Evolutionary conservation across 2,113 vertebrate species (phyloP), one percentile per base, ranked within the genome.

Genomic region (Planiliza haematocheilus): DNA sequence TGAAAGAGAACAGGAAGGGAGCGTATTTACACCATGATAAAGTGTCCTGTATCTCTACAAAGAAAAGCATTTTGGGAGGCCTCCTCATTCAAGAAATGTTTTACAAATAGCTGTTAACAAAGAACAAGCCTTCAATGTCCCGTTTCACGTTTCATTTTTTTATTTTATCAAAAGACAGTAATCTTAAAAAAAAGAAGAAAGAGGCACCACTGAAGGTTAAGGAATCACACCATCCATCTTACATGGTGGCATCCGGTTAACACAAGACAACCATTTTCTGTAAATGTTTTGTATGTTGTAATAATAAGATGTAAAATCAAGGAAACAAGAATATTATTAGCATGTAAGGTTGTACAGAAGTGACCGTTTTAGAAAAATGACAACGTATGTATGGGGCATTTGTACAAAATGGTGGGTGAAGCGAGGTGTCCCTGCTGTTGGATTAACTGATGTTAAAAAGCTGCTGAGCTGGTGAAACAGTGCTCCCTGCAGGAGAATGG

Each of bases 141-240:
- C 41, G 39, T 83, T 85, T 78, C 13, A 13, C 30, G 17, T n/a
- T 49, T n/a, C n/a, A n/a, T n/a, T 55, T 45, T 45, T 66, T 67
- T 64, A 58, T 61, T 61, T 73, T 78, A 86, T 91, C 74, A 90
- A 89, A 91, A 83, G 78, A 87, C 83, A 41, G 41, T 55, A 46
- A 74, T 85, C 82, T 77, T 49, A 24, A 59, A 60, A 70, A 43
- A 51, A 66, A 63, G 56, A 74, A 84, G 79, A 88, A 74, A 90
- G 88, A 92, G 91, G 91, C 91, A 91, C 91, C 89, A 89, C 73
- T 85, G 74, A 86, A 82, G 88, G 89, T 70, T 30, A 84, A 89
- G 79, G 75, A 79, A 74, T 53, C 51, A 82, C 75, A 79, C 75
- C 79, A 61, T 57, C 83, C 74, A 75, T 79, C 46, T 72, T 61